Percentiles rank a stretch among this genome's conserved stretches.
Evolutionary conservation across 2,888 invertebrate genomes (phyloP).

Genomic region (Dexiosoma caninum): DNA sequence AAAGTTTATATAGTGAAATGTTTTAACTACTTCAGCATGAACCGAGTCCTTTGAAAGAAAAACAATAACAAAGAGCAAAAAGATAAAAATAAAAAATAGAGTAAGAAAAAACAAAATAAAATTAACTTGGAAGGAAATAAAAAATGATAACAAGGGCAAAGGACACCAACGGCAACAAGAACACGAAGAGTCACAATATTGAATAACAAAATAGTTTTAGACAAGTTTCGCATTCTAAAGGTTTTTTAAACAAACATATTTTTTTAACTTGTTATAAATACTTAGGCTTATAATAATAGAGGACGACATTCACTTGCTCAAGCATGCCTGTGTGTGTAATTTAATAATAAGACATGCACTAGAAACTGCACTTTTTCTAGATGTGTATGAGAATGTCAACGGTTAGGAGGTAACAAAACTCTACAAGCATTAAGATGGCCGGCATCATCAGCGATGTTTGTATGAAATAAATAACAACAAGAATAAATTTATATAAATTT

Average conservation of each 20-base stretch:
- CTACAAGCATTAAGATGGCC: too few relatives aligned
- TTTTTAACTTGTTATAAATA: conserved; percentile 14
- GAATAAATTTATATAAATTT: too few relatives aligned
- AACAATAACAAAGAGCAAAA: conserved; percentile 9
- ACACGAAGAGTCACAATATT: conserved; percentile 19
- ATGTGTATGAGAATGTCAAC: too few relatives aligned
- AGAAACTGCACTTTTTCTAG: too few relatives aligned
- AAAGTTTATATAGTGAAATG: conserved; percentile 20
- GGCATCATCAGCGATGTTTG: too few relatives aligned
- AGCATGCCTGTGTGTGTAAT: too few relatives aligned
- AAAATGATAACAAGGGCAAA: conserved; percentile 27
- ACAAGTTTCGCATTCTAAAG: conserved; percentile 22
- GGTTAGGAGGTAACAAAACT: too few relatives aligned
- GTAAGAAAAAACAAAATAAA: conserved; percentile 3
- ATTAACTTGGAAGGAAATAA: neutral
- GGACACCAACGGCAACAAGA: neutral
- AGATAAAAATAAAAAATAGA: neutral
- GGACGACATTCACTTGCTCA: conserved; percentile 39
- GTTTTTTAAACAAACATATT: neutral
- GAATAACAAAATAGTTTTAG: conserved; percentile 46
- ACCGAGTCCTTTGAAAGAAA: conserved; percentile 39
- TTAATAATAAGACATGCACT: too few relatives aligned
- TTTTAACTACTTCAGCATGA: conserved; percentile 19
- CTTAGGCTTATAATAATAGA: conserved; percentile 33
- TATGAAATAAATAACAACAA: too few relatives aligned